Evolutionary conservation across 2,888 invertebrate genomes (phyloP).

Genomic region (Bellardia bayeri): DNA sequence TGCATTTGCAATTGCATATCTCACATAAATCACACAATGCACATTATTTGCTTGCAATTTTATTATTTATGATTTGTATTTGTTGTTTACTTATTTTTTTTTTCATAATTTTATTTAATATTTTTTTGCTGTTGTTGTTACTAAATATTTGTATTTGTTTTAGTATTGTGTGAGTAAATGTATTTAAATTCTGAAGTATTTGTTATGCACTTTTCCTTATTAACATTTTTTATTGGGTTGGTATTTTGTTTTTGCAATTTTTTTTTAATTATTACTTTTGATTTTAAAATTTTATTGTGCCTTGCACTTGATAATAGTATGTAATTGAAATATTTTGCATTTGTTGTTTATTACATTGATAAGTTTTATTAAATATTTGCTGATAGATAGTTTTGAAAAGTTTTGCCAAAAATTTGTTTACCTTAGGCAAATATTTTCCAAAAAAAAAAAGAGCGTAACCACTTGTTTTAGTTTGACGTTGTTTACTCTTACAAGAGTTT

Average conservation of each 20-base stretch:
- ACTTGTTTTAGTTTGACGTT: too few species aligned
- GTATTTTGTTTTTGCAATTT: not conserved
- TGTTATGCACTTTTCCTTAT: constrained; percentile 41
- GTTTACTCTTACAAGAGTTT: too few species aligned
- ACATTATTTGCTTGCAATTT: not conserved
- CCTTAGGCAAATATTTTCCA: too few species aligned
- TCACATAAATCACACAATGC: not conserved
- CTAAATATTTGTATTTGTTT: constrained; percentile 11
- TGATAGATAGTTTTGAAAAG: too few species aligned
- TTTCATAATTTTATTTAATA: not conserved
- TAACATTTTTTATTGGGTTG: not conserved
- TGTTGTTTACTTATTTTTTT: not conserved
- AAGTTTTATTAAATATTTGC: too few species aligned
- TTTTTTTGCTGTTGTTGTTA: constrained; percentile 12
- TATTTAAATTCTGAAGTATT: constrained; percentile 11
- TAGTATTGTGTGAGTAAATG: not conserved
- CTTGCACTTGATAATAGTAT: too few species aligned
- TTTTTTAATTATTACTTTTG: not conserved
- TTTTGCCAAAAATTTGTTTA: too few species aligned
- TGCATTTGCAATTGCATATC: not conserved
- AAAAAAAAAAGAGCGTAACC: too few species aligned
- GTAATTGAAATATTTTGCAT: too few species aligned
- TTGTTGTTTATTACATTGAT: too few species aligned
- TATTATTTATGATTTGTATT: constrained; percentile 2
- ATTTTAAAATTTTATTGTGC: constrained; percentile 2